Base-by-base conservation (phyloP, 1,140 invertebrate genomes). In the Drosophila lini region DNA sequence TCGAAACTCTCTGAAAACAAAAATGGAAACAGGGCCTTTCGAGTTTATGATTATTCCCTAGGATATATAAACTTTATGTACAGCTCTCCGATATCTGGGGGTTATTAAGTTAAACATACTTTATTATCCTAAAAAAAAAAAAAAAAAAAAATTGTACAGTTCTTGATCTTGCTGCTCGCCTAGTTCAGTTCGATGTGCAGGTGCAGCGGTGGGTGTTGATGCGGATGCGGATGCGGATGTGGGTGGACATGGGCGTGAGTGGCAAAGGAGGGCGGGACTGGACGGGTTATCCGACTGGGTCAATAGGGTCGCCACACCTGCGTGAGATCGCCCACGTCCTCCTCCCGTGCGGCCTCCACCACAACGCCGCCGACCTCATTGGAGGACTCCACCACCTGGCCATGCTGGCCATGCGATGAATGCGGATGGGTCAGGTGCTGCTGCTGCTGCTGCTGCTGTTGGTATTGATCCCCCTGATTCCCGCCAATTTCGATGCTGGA, bases 251-350 rank as follows among this genome's bases (percentile, higher is more conserved):
- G 61, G 48, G 47, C 25, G 42, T 16, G 53, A 31, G 41, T 60
- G 48, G 31, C n/a, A 41, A 55, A 55, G 19, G 9, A 8, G 47
- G 38, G 42, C 44, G 41, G 41, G 16, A 32, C 36, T 22, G 74
- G 44, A 44, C 60, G 57, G 38, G 53, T 38, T 13, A 78, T 50
- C 28, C 74, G 64, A 67, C 79, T 81, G 65, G 76, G 83, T 93
- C 90, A 93, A 89, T 93, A 93, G 58, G 93, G 93, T 74, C 93
- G 91, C 93, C 93, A 93, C 38, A 93, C 93, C 57, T 85, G 88
- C 6, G 91, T 85, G 69, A 92, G 68, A 64, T 91, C 89, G 11
- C 78, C 81, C 22, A 92, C 88, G 40, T 90, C 86, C 56, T 91
- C 91, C 7, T 79, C 81, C n/a, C 90, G 74, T 11, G 79, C 56